A percentile compares a stretch with the other conserved stretches of the same genome.
phyloP scores from a whole-genome alignment of 2,888 invertebrate genomes.

The Elegia similella region DNA sequence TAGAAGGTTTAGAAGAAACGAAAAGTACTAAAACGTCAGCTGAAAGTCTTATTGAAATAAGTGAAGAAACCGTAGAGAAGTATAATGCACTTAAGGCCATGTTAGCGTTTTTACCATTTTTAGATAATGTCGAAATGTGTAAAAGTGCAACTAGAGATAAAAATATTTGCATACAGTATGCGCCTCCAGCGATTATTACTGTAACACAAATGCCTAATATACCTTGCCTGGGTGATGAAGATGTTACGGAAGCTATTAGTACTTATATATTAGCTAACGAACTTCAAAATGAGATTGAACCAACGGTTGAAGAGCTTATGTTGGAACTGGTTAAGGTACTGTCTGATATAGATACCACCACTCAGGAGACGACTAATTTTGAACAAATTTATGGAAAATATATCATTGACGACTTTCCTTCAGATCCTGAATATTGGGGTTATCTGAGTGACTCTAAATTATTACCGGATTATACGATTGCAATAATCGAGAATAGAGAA shows the following conservation, averaged over 20 bases:
- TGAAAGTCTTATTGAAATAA: conserved; percentile 10
- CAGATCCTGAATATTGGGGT: conserved; percentile 72
- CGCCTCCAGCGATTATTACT: conserved; percentile 55
- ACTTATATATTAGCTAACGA: conserved; percentile 59
- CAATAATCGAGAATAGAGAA: conserved; percentile 76
- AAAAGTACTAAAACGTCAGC: neutral
- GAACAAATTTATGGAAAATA: conserved; percentile 72
- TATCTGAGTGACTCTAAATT: conserved; percentile 62
- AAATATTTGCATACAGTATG: conserved; percentile 48
- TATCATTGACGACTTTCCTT: conserved; percentile 83
- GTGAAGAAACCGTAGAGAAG: conserved; percentile 26
- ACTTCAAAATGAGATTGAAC: conserved; percentile 63
- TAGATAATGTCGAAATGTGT: conserved; percentile 51
- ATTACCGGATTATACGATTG: conserved; percentile 79
- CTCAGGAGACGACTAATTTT: conserved; percentile 40
- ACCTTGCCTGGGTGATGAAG: conserved; percentile 70
- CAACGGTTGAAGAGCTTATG: conserved; percentile 64
- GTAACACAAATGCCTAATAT: conserved; percentile 42
- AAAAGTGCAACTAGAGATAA: conserved; percentile 36
- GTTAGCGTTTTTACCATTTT: conserved; percentile 49
- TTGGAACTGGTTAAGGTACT: conserved; percentile 60
- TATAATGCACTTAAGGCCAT: conserved; percentile 33
- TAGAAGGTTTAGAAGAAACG: conserved; percentile 18
- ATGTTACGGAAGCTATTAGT: conserved; percentile 62
- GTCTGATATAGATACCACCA: conserved; percentile 52